phyloP scores from a whole-genome alignment of 1,140 invertebrate genomes.

The Drosophila triauraria region DNA sequence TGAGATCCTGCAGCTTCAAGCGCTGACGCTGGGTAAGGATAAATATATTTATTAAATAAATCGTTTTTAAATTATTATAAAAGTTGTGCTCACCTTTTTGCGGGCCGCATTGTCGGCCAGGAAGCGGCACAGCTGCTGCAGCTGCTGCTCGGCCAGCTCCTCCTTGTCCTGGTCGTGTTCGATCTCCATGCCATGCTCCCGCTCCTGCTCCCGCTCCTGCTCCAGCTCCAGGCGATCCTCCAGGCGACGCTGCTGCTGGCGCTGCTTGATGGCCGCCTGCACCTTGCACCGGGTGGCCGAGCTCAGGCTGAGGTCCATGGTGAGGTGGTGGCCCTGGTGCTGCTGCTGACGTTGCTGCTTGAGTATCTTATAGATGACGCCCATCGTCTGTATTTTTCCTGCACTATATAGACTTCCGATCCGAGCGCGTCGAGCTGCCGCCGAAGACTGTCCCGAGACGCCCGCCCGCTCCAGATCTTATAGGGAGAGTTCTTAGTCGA shows the following conservation, averaged over 20 bases:
- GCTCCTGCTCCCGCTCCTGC: constrained; percentile 20
- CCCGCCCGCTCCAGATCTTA: constrained; percentile 43
- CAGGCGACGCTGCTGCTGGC: constrained; percentile 44
- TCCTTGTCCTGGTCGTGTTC: constrained; percentile 27
- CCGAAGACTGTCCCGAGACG: constrained; percentile 58
- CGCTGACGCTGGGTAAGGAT: constrained; percentile 49
- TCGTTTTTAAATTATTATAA: too few species aligned
- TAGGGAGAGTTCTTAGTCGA: constrained; percentile 22
- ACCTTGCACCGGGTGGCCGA: constrained; percentile 65
- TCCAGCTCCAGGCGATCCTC: constrained; percentile 22
- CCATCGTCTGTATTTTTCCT: constrained; percentile 44
- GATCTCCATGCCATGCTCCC: constrained; percentile 7
- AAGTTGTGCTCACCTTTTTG: constrained; percentile 68
- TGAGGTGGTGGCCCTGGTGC: constrained; percentile 7
- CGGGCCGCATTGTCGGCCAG: constrained; percentile 73
- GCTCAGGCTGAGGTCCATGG: constrained; percentile 65
- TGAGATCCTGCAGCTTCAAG: constrained; percentile 17
- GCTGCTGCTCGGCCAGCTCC: constrained; percentile 53
- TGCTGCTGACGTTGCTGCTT: constrained; percentile 64
- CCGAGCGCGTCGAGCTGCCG: constrained; percentile 32
- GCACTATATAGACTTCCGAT: constrained; percentile 1
- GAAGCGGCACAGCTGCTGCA: constrained; percentile 77
- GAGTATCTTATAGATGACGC: constrained; percentile 79
- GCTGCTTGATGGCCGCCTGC: constrained; percentile 68
- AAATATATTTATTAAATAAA: too few species aligned